A percentile compares a stretch with the other conserved stretches of the same genome.
phyloP scores from a whole-genome alignment of 2,113 vertebrate genomes.

The Nymphicus hollandicus region DNA sequence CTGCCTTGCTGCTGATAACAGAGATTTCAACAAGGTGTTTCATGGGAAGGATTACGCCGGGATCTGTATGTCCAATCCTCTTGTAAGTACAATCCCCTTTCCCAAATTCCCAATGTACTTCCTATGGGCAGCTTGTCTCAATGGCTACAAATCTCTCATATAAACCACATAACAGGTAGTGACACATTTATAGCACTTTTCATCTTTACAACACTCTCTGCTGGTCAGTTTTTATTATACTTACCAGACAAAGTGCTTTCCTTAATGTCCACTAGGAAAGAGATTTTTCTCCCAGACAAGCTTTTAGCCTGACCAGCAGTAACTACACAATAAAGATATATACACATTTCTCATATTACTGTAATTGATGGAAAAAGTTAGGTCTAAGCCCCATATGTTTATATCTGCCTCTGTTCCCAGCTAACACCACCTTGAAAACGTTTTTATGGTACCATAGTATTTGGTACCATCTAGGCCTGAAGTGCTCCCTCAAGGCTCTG shows the following conservation, averaged over 20 bases:
- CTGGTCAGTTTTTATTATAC: constrained; percentile 43
- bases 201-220: not conserved
- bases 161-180: not conserved
- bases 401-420: not conserved
- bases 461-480: not conserved
- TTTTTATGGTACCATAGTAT: not conserved
- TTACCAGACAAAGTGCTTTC: constrained; percentile 15
- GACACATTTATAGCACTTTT: constrained; percentile 49
- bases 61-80: not conserved
- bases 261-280: not conserved
- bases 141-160: constrained; percentile 30
- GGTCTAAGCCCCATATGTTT: not conserved
- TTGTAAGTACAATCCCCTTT: not conserved
- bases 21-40: not conserved
- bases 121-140: not conserved
- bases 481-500: not conserved
- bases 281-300: not conserved
- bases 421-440: not conserved
- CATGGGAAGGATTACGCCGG: not conserved
- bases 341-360: not conserved
- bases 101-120: not conserved
- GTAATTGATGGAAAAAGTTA: constrained; percentile 3
- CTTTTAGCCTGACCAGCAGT: not conserved
- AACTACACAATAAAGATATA: not conserved
- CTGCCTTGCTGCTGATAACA: not conserved